Evolutionary conservation across 35 echinoderm and acorn worm genomes (phyloP).

Genomic region (Hemicentrotus pulcherrimus): DNA sequence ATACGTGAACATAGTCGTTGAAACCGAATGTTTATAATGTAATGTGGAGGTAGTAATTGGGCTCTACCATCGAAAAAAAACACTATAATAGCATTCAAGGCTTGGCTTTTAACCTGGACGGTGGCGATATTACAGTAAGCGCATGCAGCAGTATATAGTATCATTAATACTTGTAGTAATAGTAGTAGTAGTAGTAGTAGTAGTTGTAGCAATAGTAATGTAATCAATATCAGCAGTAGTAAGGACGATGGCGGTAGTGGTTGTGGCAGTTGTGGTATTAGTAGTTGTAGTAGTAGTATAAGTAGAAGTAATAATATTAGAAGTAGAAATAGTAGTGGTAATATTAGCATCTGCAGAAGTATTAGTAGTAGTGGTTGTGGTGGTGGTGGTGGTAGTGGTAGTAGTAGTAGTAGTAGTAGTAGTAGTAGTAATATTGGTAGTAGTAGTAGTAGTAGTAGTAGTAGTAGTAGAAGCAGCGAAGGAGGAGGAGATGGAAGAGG

Average conservation of each 20-base stretch:
- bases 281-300: not conserved
- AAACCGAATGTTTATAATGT: too few species aligned
- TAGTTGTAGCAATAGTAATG: not conserved
- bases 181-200: not conserved
- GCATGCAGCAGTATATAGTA: not conserved
- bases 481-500: too few species aligned
- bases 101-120: too few species aligned
- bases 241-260: not conserved
- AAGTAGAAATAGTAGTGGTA: not conserved
- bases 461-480: not conserved
- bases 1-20: too few species aligned
- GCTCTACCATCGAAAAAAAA: too few species aligned
- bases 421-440: not conserved
- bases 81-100: too few species aligned
- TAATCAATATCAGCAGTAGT: not conserved
- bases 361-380: not conserved
- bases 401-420: not conserved
- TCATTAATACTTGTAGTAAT: not conserved
- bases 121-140: too few species aligned
- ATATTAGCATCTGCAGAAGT: not conserved
- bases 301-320: not conserved
- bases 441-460: not conserved
- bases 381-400: not conserved
- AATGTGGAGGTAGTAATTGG: too few species aligned
- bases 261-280: not conserved